Evolutionary conservation across 2,797 vertebrate species (phyloP), one percentile per base, ranked within the genome.

Genomic region (Philypnodon macrostomus): DNA sequence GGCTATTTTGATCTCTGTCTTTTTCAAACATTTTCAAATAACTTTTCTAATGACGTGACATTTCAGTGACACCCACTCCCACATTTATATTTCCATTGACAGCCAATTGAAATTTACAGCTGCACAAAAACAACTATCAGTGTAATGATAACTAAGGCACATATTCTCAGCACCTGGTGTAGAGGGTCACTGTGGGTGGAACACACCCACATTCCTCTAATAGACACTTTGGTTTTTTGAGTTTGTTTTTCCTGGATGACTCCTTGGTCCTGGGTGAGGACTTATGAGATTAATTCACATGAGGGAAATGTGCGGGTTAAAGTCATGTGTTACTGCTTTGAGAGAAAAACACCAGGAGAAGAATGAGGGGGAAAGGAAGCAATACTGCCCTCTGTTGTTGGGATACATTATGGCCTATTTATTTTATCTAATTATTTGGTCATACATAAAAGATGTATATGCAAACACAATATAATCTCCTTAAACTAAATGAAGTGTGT

Each of bases 171-270:
- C 83, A 86, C 86, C 84, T 86, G 84, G 65, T 75, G 71, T 63
- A 18, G 70, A 21, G 23, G 64, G 52, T 60, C 67, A 37, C 42
- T 67, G 78, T 78, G 79, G 81, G 80, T 69, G 75, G 73, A 68
- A 63, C 75, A 69, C 77, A 78, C 47, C 79, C 81, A 73, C 76
- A 68, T 73, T 83, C 81, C 84, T 79, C 68, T 80, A 74, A 86
- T 78, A 85, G 80, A 82, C 72, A 33, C 66, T 49, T 70, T 80
- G 64, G 75, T 78, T 83, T 73, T 57, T 63, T 62, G 59, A 73
- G 77, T 81, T 85, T 83, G 83, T 85, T 86, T 85, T 84, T 67
- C 72, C 86, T 81, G 81, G 86, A 84, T 74, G 81, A 75, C 73
- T 84, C 57, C 60, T 77, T 30, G 46, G 64, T 67, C 70, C 66